Base-by-base conservation (phyloP, 2,797 vertebrate genomes). In the Typhlichthys subterraneus region DNA sequence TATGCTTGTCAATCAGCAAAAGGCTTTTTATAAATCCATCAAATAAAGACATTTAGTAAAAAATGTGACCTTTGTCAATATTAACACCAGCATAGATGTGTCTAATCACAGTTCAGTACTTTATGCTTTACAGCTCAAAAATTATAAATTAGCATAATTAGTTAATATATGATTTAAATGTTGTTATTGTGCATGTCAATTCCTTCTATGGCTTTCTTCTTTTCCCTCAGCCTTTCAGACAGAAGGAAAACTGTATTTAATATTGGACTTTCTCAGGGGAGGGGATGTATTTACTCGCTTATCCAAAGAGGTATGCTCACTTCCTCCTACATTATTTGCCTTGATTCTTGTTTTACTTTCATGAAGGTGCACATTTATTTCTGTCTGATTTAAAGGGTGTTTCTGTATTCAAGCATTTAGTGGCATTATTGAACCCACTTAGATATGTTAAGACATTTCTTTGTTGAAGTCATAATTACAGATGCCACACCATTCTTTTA, bases 201-300 rank as follows among this genome's bases (percentile, higher is more conserved):
- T 17, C 72, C 15, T 29, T 54, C 15, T 19, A 59, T 14, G 65
- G 12, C 71, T 61, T 74, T 15, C 15, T 68, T 72, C 54, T 57
- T 33, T 82, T 4, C 0, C 84, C 15, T 1, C 83, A 99, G 97
- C 97, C 90, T 99, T 98, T 95, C 96, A 99, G 92, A 99, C 97
- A 73, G 97, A 99, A 95, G 97, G 97, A 91, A 99, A 99, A 92
- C 94, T 99, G 73, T 99, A 98, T 94, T 95, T 99, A 94, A 98
- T 99, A 93, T 75, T 99, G 95, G 96, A 98, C 94, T 99, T 99
- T 96, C 97, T 99, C 95, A 98, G 96, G 93, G 97, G 97, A 93
- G 97, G 97, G 88, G 97, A 99, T 92, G 95, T 99, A 81, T 99
- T 99, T 94, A 99, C 97, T 73, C 95, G 97, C 91, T 96, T 99